Evolutionary conservation across 2,888 invertebrate genomes (phyloP), one percentile per base, ranked within the genome.

Genomic region (Agrilus cyanescens): DNA sequence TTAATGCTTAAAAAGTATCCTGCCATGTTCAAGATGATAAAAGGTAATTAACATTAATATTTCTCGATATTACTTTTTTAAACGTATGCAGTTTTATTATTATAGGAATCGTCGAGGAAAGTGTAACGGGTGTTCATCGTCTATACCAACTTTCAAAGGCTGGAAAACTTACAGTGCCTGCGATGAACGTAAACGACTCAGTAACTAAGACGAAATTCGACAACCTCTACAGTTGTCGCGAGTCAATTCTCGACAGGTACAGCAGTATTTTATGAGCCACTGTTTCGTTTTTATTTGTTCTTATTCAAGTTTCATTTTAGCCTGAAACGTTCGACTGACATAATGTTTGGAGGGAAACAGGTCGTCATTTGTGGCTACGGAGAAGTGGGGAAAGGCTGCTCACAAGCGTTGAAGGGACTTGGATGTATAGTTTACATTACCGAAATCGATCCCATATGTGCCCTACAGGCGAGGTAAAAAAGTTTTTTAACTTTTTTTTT

Each of bases 121-220:
- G 93, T 59, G 94, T 95, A 32, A 96, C 96, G 0, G 96, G 96
- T n/a, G 95, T 96, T 1, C 96, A 96, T 69, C 80, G 96, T 47
- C 72, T 96, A 41, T 96, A 96, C 65, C 95, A 96, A 66, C 74
- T 96, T 32, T 91, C 93, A 37, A 95, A 94, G 70, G 88, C 90
- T 12, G 87, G 88, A 43, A 94, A 94, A 68, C 70, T 96, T 45
- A 85, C 87, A 30, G 93, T 95, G 15, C 95, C 96, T 2, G 96
- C 96, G 1, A 96, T 96, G 93, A 96, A 96, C 66, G 95, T 96
- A 30, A 96, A 96, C 64, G 96, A 96, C 66, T 94, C 94, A 4
- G 95, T 96, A 33, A 96, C 94, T 2, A 96, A 96, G 75, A 95
- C 94, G 35, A 96, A 95, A 71, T 96, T 95, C 62, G 96, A 96